Conservation (phyloP, 2,888 invertebrate species). For the Orgyia antiqua region DNA sequence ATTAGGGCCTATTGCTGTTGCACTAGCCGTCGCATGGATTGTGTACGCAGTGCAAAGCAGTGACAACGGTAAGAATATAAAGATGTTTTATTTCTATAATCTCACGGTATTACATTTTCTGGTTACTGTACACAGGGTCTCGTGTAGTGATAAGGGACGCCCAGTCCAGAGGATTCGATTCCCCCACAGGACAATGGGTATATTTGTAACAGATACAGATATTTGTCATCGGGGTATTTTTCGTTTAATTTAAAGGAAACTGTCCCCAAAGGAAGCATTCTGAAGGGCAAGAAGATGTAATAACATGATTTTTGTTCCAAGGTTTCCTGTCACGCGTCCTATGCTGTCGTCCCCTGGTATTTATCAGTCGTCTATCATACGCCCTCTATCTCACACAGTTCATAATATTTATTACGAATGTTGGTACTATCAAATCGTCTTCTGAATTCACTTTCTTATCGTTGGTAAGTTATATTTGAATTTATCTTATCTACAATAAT, state of each 20-base stretch:
- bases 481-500: too few species aligned
- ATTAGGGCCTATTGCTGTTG: conserved; percentile 80
- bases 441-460: conserved; percentile 76
- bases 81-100: too few species aligned
- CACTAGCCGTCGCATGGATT: conserved; percentile 80
- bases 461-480: conserved; percentile 62
- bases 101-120: too few species aligned
- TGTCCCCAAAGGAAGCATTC: too few species aligned
- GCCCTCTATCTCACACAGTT: conserved; percentile 83
- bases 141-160: too few species aligned
- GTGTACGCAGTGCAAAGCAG: conserved; percentile 80
- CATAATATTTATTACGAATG: conserved; percentile 81
- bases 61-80: conserved; percentile 65
- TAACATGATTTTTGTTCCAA: conserved; percentile 26
- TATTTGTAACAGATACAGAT: too few species aligned
- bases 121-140: too few species aligned
- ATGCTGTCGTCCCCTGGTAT: conserved; percentile 73
- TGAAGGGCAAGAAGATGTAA: too few species aligned
- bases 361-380: conserved; percentile 82
- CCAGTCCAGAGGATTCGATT: too few species aligned
- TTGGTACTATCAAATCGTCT: conserved; percentile 79
- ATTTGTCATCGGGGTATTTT: too few species aligned
- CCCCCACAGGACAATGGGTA: too few species aligned
- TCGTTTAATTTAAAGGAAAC: too few species aligned
- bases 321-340: conserved; percentile 71